These are phyloP conservation scores for Chironomus riparius DNA, from an alignment of 2,888 invertebrate species.

Conservation along the genomic window DNA sequence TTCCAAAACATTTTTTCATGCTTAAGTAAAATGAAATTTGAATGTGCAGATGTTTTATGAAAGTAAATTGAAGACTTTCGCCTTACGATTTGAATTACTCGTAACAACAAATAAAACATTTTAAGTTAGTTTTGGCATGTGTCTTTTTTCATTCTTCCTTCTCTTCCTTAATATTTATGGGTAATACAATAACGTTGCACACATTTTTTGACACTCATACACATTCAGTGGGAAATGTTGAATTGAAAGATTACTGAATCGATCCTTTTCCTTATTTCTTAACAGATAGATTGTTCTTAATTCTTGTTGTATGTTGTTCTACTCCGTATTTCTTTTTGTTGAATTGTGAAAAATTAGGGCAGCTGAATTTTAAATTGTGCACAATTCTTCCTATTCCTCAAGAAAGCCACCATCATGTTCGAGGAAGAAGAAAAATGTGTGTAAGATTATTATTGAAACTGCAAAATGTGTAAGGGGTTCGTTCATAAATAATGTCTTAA, in stretches of 20 bases:
- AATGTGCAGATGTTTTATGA: slow-evolving; percentile 22
- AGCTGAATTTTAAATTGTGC: slow-evolving; percentile 9
- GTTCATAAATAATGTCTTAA: too few species aligned
- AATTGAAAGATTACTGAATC: not conserved
- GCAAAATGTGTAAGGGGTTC: not conserved
- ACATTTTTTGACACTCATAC: too few species aligned
- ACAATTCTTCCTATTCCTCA: not conserved
- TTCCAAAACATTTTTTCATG: not conserved
- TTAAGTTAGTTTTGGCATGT: slow-evolving; percentile 20
- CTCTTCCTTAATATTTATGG: too few species aligned
- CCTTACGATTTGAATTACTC: too few species aligned
- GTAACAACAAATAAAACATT: too few species aligned
- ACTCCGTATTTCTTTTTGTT: not conserved
- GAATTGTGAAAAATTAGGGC: slow-evolving; percentile 14
- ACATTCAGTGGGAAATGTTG: not conserved
- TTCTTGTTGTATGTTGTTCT: too few species aligned
- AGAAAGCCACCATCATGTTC: not conserved
- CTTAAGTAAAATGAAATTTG: not conserved
- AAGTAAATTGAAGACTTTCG: too few species aligned
- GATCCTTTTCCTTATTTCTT: not conserved
- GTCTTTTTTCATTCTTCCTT: not conserved
- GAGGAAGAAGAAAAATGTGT: not conserved
- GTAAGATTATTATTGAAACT: not conserved
- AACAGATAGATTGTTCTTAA: too few species aligned
- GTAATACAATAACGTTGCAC: too few species aligned